phyloP scores from a whole-genome alignment of 2,888 invertebrate genomes.

The Prosapia bicincta region DNA sequence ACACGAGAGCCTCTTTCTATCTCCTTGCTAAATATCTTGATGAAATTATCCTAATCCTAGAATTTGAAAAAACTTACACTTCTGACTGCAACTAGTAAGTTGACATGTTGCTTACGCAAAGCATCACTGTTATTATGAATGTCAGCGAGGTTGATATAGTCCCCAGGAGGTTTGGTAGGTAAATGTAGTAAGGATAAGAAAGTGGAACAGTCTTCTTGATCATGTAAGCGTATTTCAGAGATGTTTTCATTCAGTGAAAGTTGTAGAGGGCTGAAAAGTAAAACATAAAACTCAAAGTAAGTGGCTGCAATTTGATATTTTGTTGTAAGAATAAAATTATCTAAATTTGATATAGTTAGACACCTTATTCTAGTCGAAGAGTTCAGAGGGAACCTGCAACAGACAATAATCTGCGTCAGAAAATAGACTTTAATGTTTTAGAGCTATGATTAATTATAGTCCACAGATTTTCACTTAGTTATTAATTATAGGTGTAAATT shows the following conservation, averaged over 20 bases:
- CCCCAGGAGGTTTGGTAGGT: slow-evolving; percentile 62
- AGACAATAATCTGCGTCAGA: not conserved
- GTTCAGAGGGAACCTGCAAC: not conserved
- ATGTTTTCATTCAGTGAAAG: slow-evolving; percentile 63
- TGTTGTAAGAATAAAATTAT: too few relatives aligned
- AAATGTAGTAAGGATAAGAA: slow-evolving; percentile 56
- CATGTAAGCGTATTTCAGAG: slow-evolving; percentile 59
- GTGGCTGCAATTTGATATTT: too few relatives aligned
- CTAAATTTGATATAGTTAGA: too few relatives aligned
- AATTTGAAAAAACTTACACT: too few relatives aligned
- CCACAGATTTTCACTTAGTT: too few relatives aligned
- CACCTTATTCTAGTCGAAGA: not conserved
- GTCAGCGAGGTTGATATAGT: slow-evolving; percentile 55
- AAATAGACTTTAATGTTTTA: too few relatives aligned
- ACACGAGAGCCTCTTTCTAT: too few relatives aligned
- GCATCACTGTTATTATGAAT: slow-evolving; percentile 49
- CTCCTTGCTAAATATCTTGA: too few relatives aligned
- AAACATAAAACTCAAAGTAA: too few relatives aligned
- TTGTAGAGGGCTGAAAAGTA: slow-evolving; percentile 57
- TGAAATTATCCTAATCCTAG: too few relatives aligned
- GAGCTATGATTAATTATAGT: too few relatives aligned
- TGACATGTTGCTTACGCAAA: slow-evolving; percentile 53
- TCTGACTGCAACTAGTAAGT: slow-evolving; percentile 67
- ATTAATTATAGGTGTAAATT: too few relatives aligned
- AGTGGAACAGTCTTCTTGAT: slow-evolving; percentile 50